Conservation (phyloP, 2,888 invertebrate species). For the Torymus tubicola region DNA sequence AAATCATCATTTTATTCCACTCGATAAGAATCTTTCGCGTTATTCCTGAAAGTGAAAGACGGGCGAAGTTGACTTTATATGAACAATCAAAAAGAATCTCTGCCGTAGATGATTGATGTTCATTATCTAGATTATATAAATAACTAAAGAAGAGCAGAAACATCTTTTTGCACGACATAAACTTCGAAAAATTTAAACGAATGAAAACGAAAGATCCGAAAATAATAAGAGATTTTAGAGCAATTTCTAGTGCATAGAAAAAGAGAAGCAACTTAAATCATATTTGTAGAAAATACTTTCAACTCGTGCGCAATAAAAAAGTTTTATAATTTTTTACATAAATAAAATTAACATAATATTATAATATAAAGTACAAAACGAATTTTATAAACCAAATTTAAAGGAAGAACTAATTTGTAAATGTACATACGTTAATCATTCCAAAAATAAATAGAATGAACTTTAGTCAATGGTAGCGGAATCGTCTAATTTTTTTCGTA, state of each 20-base stretch:
- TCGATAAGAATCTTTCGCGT: background rate
- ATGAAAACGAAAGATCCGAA: slow-evolving; percentile 28
- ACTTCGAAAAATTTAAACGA: slow-evolving; percentile 39
- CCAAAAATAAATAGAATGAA: slow-evolving; percentile 40
- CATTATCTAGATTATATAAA: slow-evolving; percentile 15
- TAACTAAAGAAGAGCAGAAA: slow-evolving; percentile 12
- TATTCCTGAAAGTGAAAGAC: slow-evolving; percentile 15
- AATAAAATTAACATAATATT: slow-evolving; percentile 43
- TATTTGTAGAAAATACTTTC: slow-evolving; percentile 22
- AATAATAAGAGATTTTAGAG: slow-evolving; percentile 13
- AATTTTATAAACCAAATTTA: slow-evolving; percentile 44
- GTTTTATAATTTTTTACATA: slow-evolving; percentile 28
- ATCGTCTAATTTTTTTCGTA: slow-evolving; percentile 51
- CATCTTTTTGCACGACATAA: slow-evolving; percentile 31
- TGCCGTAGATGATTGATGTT: slow-evolving; percentile 3
- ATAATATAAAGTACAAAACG: slow-evolving; percentile 50
- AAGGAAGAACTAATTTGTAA: slow-evolving; percentile 49
- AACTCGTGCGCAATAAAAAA: slow-evolving; percentile 41
- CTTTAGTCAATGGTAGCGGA: slow-evolving; percentile 29
- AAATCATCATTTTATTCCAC: background rate
- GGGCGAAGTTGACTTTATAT: slow-evolving; percentile 22
- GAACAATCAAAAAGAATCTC: slow-evolving; percentile 26
- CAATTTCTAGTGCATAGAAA: slow-evolving; percentile 18
- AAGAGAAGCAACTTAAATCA: slow-evolving; percentile 6
- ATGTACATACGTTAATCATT: slow-evolving; percentile 32